These are phyloP conservation scores for Athene noctua DNA, from an alignment of 2,113 vertebrate species.

Conservation along the genomic window DNA sequence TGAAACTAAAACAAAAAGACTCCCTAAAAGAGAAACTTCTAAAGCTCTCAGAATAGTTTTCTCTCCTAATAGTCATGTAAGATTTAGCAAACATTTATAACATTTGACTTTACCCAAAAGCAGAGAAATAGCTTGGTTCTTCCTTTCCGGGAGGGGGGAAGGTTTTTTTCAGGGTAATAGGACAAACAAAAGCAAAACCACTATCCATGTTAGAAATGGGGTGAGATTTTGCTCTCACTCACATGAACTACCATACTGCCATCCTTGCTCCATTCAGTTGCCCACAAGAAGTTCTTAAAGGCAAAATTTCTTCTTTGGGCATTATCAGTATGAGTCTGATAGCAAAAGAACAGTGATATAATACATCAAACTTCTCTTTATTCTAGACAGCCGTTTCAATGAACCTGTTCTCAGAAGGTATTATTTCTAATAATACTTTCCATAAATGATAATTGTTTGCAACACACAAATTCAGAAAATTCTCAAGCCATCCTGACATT, in stretches of 20 bases:
- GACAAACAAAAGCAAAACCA: not conserved
- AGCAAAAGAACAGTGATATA: not conserved
- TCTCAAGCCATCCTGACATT: not conserved
- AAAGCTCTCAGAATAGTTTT: not conserved
- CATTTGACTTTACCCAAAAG: not conserved
- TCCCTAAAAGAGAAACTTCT: not conserved
- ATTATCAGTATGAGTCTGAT: not conserved
- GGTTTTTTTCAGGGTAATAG: not conserved
- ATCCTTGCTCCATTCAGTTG: not conserved
- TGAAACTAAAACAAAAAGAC: constrained; percentile 48
- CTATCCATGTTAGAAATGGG: not conserved
- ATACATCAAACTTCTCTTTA: not conserved
- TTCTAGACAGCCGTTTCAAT: not conserved
- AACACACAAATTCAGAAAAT: not conserved
- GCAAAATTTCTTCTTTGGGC: not conserved
- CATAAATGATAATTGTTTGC: not conserved
- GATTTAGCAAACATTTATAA: not conserved
- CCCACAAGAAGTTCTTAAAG: not conserved
- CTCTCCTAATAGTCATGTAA: not conserved
- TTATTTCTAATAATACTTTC: not conserved
- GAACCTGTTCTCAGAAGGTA: not conserved
- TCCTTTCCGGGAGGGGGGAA: not conserved
- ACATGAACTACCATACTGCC: not conserved
- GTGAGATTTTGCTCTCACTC: not conserved
- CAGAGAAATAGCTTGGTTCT: not conserved